These are phyloP conservation scores for Potamilus streckersoni DNA, from an alignment of 1,140 invertebrate species.

Conservation along the genomic window DNA sequence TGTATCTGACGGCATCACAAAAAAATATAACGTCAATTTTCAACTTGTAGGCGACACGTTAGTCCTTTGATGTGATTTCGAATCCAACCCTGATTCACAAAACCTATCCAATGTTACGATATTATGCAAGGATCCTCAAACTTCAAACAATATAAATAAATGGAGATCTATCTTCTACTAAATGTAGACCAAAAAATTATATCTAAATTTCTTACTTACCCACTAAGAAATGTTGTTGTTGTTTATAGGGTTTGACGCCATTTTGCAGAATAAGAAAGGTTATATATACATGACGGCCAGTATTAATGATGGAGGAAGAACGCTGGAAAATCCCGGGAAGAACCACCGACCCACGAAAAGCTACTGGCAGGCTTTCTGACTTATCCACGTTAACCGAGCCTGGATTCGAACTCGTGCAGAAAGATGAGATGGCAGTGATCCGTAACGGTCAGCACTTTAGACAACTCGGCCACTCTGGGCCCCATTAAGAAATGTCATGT, in stretches of 20 bases:
- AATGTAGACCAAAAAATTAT: conserved; percentile 47
- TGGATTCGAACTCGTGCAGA: no score
- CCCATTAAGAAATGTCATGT: no score
- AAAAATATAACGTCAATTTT: conserved; percentile 3
- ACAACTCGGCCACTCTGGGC: no score
- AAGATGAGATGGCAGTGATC: no score
- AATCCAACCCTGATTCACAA: conserved; percentile 29
- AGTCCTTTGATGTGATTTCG: conserved; percentile 13
- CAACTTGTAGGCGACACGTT: conserved; percentile 33
- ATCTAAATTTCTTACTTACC: conserved; percentile 35
- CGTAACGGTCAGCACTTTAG: no score
- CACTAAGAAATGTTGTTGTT: conserved; percentile 18
- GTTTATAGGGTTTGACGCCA: no score
- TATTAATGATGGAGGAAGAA: not conserved
- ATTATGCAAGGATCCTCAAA: conserved; percentile 38
- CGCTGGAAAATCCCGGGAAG: conserved; percentile 24
- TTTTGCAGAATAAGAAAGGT: no score
- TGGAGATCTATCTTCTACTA: conserved; percentile 43
- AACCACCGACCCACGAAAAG: no score
- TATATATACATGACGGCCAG: no score
- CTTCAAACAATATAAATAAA: not conserved
- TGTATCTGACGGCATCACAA: conserved; percentile 38
- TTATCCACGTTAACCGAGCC: no score
- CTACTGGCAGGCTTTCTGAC: no score
- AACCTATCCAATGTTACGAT: conserved; percentile 36